Conservation (phyloP, 2,888 invertebrate genomes). For the Apamea sordens region DNA sequence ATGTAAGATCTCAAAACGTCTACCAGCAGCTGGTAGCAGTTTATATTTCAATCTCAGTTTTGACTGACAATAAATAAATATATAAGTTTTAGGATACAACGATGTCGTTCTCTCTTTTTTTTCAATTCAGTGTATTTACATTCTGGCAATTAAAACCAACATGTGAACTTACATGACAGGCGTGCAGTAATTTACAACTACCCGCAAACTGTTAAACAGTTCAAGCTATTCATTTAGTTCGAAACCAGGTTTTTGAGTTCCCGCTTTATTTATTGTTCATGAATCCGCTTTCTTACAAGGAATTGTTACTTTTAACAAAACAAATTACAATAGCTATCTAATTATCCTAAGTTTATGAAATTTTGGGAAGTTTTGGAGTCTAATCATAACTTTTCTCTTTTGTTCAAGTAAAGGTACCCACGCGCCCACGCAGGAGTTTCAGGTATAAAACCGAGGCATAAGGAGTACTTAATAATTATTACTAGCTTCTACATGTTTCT, state of each 20-base stretch:
- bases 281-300: constrained; percentile 26
- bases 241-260: constrained; percentile 53
- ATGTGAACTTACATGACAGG: constrained; percentile 14
- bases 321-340: constrained; percentile 44
- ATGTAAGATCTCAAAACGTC: not conserved
- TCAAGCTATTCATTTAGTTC: constrained; percentile 61
- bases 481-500: constrained; percentile 30
- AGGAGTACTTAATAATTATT: constrained; percentile 38
- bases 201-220: constrained; percentile 59
- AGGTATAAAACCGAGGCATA: constrained; percentile 25
- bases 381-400: constrained; percentile 58
- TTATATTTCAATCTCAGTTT: not conserved
- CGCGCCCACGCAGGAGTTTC: constrained; percentile 28
- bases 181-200: constrained; percentile 49
- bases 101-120: not conserved
- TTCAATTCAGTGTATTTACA: not conserved
- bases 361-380: constrained; percentile 39
- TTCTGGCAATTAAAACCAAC: constrained; percentile 13
- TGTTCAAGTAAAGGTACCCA: constrained; percentile 37
- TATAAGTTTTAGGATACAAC: not conserved
- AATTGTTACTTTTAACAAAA: constrained; percentile 49
- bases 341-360: constrained; percentile 48
- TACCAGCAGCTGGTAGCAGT: not conserved
- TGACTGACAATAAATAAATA: not conserved
- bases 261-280: constrained; percentile 53